Evolutionary conservation across 2,888 invertebrate species (phyloP), one percentile per base, ranked within the genome.

Genomic region (Ametastegia equiseti): DNA sequence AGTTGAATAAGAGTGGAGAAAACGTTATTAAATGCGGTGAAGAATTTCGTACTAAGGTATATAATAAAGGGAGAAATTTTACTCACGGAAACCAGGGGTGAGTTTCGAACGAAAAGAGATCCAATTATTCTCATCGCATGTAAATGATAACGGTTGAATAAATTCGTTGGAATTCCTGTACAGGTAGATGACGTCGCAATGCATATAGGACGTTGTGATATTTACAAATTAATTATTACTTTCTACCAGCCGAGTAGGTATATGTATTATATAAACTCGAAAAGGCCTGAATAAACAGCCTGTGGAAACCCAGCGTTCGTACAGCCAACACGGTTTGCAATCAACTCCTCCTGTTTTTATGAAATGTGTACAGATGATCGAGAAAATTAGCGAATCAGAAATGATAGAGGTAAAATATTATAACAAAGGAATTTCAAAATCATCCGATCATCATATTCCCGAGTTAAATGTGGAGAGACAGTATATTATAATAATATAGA

Each of bases 141-240:
- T 54, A 54, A 1, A 50, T 23, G 23, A 23, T 54, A 2, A 54
- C 54, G 54, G 54, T 23, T 23, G 54, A 54, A 54, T 54, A 23
- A 54, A 54, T 54, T 23, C 11, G 7, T 11, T 2, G 23, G 1
- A 23, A 9, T 23, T 6, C 19, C 54, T 23, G 54, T 23, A 0
- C 23, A 23, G 2, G 23, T 54, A 3, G 23, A 19, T 11, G 54
- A 23, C 2, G 54, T 11, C 23, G 2, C 19, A 2, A 6, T 50
- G 19, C 19, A 50, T 19, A 6, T 19, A 6, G 15, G 11, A 19
- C 23, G 19, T 9, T 36, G n/a, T 65, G 33, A 33, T 65, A 65
- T 65, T 36, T 65, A 33, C 36, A 36, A 65, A 65, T 65, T 65
- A 65, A 65, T 65, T 65, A 65, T 13, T 23, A 36, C 33, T n/a